Percentiles rank a stretch among this genome's conserved stretches.
Evolutionary conservation across 2,797 vertebrate species (phyloP).

Genomic region (Aplochiton taeniatus): DNA sequence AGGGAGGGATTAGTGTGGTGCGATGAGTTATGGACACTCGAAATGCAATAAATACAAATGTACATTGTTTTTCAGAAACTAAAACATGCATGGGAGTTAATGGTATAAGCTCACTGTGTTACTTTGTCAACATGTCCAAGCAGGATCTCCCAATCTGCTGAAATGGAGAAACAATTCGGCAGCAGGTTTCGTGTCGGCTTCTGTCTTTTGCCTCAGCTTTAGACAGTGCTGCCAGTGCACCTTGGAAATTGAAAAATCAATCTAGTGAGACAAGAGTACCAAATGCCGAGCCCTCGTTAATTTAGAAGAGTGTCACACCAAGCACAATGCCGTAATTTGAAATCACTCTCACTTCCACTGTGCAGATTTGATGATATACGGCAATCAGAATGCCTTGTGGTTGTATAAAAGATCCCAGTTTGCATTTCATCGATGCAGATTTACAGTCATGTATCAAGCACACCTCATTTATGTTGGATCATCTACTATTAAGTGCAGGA

Average conservation of each 20-base stretch:
- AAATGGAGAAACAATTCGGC: slow-evolving; percentile 15
- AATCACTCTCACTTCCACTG: slow-evolving; percentile 35
- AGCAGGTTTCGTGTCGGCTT: neutral
- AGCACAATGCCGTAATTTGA: slow-evolving; percentile 46
- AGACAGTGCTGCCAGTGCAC: slow-evolving; percentile 27
- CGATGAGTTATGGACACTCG: slow-evolving; percentile 20
- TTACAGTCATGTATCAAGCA: slow-evolving; percentile 35
- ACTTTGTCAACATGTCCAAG: slow-evolving; percentile 2
- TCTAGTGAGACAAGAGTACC: slow-evolving; percentile 53
- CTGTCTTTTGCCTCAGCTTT: slow-evolving; percentile 21
- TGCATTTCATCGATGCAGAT: slow-evolving; percentile 13
- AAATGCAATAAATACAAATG: slow-evolving; percentile 9
- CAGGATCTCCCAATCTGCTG: slow-evolving; percentile 6
- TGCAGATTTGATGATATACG: slow-evolving; percentile 20
- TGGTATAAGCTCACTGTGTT: neutral
- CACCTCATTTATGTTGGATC: slow-evolving; percentile 10
- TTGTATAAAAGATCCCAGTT: slow-evolving; percentile 19
- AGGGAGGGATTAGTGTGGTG: slow-evolving; percentile 26
- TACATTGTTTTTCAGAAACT: slow-evolving; percentile 12
- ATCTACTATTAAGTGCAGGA: neutral
- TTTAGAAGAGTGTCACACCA: slow-evolving; percentile 56
- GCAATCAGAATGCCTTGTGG: slow-evolving; percentile 30
- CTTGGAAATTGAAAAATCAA: slow-evolving; percentile 44
- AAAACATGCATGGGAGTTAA: neutral
- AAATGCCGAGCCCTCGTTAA: slow-evolving; percentile 48